phyloP scores from a whole-genome alignment of 2,113 vertebrate species.

The Anguilla japonica region DNA sequence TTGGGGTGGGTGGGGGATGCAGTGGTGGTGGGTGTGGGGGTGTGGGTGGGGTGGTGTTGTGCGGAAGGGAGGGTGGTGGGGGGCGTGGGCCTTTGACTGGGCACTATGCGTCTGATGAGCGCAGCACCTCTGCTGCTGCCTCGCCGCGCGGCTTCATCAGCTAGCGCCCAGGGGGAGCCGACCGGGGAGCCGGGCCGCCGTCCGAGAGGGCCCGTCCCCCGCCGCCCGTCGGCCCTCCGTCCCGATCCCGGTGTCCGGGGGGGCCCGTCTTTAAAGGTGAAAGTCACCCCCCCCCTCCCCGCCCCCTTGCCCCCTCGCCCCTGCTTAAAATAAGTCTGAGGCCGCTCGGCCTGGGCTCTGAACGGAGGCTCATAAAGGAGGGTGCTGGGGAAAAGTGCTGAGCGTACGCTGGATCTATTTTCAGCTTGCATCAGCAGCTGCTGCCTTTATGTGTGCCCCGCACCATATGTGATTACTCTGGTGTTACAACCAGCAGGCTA shows the following conservation, averaged over 20 bases:
- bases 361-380: constrained; percentile 85
- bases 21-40: constrained; percentile 26
- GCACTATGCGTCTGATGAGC: constrained; percentile 62
- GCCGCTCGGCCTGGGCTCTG: constrained; percentile 63
- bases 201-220: neutral
- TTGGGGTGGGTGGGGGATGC: constrained; percentile 29
- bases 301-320: too few species aligned
- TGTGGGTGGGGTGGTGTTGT: constrained; percentile 8
- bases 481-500: constrained; percentile 81
- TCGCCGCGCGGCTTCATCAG: neutral
- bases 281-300: constrained; percentile 61
- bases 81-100: constrained; percentile 38
- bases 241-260: neutral
- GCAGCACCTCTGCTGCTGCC: constrained; percentile 61
- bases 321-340: constrained; percentile 73
- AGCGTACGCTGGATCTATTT: constrained; percentile 89
- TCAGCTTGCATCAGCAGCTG: constrained; percentile 97
- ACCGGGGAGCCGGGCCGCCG: neutral
- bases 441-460: constrained; percentile 83
- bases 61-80: constrained; percentile 31
- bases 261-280: constrained; percentile 66
- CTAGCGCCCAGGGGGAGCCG: neutral
- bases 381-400: constrained; percentile 87
- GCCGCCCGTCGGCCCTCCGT: neutral
- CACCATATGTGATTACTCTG: constrained; percentile 91